phyloP scores from a whole-genome alignment of 30 jellyfish, hydroid and myxozoan species.

The Sanderia malayensis region DNA sequence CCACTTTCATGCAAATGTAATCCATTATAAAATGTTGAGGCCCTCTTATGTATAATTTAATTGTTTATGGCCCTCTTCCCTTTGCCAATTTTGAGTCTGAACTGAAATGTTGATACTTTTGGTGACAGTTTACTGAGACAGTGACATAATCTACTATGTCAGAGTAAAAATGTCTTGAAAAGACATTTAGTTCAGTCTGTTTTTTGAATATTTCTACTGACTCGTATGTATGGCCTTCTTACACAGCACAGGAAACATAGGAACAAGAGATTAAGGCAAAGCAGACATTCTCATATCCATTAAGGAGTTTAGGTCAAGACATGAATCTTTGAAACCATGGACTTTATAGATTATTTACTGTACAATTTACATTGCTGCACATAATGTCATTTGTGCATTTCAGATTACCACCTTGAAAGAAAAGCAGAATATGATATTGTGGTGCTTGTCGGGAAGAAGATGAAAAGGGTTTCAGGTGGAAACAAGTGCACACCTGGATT shows the following conservation, averaged over 20 bases:
- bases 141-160: not conserved
- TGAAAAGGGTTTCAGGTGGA: too few species aligned
- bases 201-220: not conserved
- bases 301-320: too few species aligned
- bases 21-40: not conserved
- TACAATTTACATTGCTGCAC: too few species aligned
- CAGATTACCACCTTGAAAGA: too few species aligned
- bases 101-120: not conserved
- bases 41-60: not conserved
- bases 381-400: too few species aligned
- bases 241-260: constrained; percentile 2
- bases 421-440: too few species aligned
- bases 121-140: constrained; percentile 1
- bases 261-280: too few species aligned
- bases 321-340: too few species aligned
- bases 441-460: too few species aligned
- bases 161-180: not conserved
- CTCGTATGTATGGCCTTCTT: constrained; percentile 1
- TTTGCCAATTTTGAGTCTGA: not conserved
- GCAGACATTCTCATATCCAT: too few species aligned
- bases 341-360: too few species aligned
- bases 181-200: not conserved
- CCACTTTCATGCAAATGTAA: not conserved
- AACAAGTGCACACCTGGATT: too few species aligned
- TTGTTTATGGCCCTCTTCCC: not conserved